These are phyloP conservation scores for Phyto melanocephala DNA, from an alignment of 2,888 invertebrate species.

Conservation along the genomic window DNA sequence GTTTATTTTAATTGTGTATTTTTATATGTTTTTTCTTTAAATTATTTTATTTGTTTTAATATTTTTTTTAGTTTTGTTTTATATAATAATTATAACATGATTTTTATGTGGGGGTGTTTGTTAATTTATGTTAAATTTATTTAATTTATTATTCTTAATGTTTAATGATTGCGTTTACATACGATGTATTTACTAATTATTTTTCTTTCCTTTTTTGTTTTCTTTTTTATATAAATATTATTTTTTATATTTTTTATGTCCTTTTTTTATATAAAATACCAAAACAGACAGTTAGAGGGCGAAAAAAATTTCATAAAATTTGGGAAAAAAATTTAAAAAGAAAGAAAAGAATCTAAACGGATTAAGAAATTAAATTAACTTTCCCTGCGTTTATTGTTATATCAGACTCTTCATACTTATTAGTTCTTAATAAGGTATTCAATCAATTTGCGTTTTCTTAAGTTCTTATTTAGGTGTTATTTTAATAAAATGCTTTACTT, in stretches of 20 bases:
- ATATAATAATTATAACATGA: slow-evolving; percentile 62
- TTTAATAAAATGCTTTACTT: too few relatives aligned
- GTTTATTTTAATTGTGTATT: slow-evolving; percentile 47
- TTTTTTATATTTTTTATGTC: slow-evolving; percentile 2
- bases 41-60: slow-evolving; percentile 60
- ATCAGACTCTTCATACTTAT: too few relatives aligned
- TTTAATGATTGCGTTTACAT: slow-evolving; percentile 61
- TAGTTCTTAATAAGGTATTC: too few relatives aligned
- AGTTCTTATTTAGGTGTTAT: too few relatives aligned
- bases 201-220: slow-evolving; percentile 21
- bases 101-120: slow-evolving; percentile 38
- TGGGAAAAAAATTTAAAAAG: too few relatives aligned
- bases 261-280: too few relatives aligned
- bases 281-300: too few relatives aligned
- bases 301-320: too few relatives aligned
- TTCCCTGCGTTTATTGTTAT: too few relatives aligned
- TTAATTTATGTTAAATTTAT: neutral
- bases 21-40: slow-evolving; percentile 58
- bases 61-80: slow-evolving; percentile 63
- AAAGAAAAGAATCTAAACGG: too few relatives aligned
- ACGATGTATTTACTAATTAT: slow-evolving; percentile 48
- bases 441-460: too few relatives aligned
- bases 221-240: slow-evolving; percentile 1
- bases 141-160: slow-evolving; percentile 54
- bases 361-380: too few relatives aligned